Percentiles rank a stretch among this genome's conserved stretches.
Conservation (phyloP, 92 coral and sea anemone genomes). For the Muricea muricata region DNA sequence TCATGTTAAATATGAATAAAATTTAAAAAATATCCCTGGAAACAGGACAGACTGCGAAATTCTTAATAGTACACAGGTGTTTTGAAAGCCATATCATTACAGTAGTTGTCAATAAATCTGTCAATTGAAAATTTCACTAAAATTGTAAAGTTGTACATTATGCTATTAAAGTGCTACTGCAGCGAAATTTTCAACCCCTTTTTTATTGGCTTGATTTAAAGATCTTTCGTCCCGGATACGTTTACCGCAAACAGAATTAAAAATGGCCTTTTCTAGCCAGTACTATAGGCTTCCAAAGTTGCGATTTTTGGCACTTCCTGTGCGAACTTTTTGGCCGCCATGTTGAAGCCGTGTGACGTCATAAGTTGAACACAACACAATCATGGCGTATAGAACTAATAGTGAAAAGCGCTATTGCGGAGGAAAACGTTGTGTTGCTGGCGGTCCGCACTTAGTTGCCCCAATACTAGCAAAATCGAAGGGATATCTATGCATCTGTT, state of each 20-base stretch:
- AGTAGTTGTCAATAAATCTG: no score
- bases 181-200: conserved; percentile 52
- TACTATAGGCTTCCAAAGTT: background rate
- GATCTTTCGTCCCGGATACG: background rate
- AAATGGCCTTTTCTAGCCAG: background rate
- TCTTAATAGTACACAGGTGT: no score
- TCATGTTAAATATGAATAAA: no score
- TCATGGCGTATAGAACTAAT: background rate
- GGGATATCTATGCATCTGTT: background rate
- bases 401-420: background rate
- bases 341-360: background rate
- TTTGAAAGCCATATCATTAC: no score
- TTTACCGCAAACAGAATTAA: background rate
- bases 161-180: conserved; percentile 29
- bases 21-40: no score
- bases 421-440: background rate
- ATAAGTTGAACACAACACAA: background rate
- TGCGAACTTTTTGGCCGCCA: background rate
- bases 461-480: background rate
- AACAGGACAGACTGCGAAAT: no score
- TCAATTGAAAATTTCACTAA: no score
- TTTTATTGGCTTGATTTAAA: background rate
- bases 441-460: background rate
- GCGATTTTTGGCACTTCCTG: background rate
- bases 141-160: no score